Percentiles rank a stretch among this genome's conserved stretches.
These are phyloP conservation scores for Ostrea edulis DNA, from an alignment of 1,140 invertebrate genomes.

Conservation along the genomic window DNA sequence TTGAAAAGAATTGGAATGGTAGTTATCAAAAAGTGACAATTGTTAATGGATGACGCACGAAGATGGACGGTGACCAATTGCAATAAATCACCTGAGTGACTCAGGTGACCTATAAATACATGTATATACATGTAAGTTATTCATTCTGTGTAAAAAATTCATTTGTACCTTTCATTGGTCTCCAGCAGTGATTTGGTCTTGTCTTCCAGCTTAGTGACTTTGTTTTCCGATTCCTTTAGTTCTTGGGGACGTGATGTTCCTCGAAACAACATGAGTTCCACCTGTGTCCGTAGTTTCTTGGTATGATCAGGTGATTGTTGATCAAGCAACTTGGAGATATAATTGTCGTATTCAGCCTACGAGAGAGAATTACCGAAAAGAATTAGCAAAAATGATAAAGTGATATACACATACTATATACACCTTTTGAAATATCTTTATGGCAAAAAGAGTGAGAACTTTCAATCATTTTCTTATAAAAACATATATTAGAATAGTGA, in stretches of 20 bases:
- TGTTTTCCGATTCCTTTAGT: slow-evolving; percentile 66
- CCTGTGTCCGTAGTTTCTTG: slow-evolving; percentile 72
- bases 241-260: slow-evolving; percentile 70
- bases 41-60: no score
- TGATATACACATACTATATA: no score
- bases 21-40: no score
- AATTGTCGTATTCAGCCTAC: slow-evolving; percentile 75
- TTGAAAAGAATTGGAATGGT: no score
- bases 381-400: no score
- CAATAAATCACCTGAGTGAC: no score
- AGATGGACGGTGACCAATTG: no score
- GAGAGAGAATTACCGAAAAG: background rate
- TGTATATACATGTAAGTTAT: background rate
- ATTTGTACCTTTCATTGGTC: slow-evolving; percentile 68
- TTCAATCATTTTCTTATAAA: no score
- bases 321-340: slow-evolving; percentile 74
- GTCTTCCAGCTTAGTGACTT: slow-evolving; percentile 63
- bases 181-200: slow-evolving; percentile 66
- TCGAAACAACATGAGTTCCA: slow-evolving; percentile 71
- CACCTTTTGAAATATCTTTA: no score
- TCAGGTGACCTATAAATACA: background rate
- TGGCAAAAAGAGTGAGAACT: no score
- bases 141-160: background rate
- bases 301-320: slow-evolving; percentile 72
- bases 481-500: no score